Conservation (phyloP, 2,797 vertebrate species). For the Cheirogaleus major region DNA sequence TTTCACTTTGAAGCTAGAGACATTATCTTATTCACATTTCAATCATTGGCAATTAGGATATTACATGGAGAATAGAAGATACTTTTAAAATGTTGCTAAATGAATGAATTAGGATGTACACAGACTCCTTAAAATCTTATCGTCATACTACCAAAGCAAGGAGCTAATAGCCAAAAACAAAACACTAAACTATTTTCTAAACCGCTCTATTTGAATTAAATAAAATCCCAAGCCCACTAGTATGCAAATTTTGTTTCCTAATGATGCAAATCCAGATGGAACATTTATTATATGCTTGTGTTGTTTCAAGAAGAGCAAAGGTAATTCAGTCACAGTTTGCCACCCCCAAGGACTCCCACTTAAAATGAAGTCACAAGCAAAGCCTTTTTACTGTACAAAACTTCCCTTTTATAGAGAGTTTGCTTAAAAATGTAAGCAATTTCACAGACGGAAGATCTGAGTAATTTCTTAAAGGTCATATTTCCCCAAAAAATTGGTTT, state of each 20-base stretch:
- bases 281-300: slow-evolving; percentile 75
- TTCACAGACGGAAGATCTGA: slow-evolving; percentile 84
- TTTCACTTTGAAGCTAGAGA: background rate
- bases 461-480: slow-evolving; percentile 87
- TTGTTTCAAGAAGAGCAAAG: slow-evolving; percentile 85
- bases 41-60: background rate
- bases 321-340: slow-evolving; percentile 81
- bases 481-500: slow-evolving; percentile 78
- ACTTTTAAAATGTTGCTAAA: slow-evolving; percentile 24
- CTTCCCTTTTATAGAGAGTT: slow-evolving; percentile 82
- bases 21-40: background rate
- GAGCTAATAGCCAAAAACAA: slow-evolving; percentile 67
- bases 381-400: slow-evolving; percentile 85
- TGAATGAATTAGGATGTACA: slow-evolving; percentile 4
- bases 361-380: slow-evolving; percentile 85
- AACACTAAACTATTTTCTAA: slow-evolving; percentile 73
- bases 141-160: background rate
- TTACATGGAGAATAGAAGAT: slow-evolving; percentile 4
- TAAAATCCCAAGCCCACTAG: slow-evolving; percentile 37
- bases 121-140: slow-evolving; percentile 34
- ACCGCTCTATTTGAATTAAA: slow-evolving; percentile 64
- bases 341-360: slow-evolving; percentile 88
- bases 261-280: slow-evolving; percentile 76
- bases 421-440: slow-evolving; percentile 88
- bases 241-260: slow-evolving; percentile 77